Evolutionary conservation across 92 coral and sea anemone genomes (phyloP).

Genomic region (Hydrozoanthus gracilis): DNA sequence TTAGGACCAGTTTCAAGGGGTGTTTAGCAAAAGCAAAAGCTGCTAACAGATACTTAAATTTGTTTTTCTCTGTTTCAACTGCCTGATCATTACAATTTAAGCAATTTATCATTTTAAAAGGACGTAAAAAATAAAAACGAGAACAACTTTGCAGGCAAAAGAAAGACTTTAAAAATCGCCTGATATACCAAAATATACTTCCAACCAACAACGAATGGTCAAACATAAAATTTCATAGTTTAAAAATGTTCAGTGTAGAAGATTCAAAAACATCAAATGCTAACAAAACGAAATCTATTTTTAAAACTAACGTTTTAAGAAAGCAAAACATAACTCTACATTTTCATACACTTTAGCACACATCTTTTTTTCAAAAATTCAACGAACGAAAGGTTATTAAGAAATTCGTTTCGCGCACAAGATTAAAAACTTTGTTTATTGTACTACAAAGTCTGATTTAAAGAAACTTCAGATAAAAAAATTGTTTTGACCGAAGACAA

Average conservation of each 20-base stretch:
- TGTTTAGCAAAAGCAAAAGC: background rate
- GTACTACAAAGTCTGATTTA: background rate
- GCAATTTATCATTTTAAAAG: background rate
- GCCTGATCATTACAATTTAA: background rate
- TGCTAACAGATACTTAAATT: background rate
- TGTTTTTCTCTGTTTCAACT: background rate
- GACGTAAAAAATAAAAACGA: background rate
- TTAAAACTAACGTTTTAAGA: too few relatives aligned
- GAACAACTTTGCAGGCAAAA: background rate
- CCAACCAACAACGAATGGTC: background rate
- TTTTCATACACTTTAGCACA: background rate
- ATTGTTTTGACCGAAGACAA: background rate
- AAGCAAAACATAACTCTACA: background rate
- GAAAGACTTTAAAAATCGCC: background rate
- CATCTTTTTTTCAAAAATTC: constrained; percentile 38
- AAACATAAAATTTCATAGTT: background rate
- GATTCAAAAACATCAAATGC: too few relatives aligned
- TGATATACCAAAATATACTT: background rate
- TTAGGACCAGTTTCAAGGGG: background rate
- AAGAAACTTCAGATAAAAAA: constrained; percentile 1
- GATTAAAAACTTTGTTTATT: background rate
- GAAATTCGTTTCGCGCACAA: constrained; percentile 4
- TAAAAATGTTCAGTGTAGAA: background rate
- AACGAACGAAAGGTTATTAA: background rate
- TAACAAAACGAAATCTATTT: too few relatives aligned